Base-by-base conservation (phyloP, 2,797 vertebrate species). In the Cercopithecus diana region DNA sequence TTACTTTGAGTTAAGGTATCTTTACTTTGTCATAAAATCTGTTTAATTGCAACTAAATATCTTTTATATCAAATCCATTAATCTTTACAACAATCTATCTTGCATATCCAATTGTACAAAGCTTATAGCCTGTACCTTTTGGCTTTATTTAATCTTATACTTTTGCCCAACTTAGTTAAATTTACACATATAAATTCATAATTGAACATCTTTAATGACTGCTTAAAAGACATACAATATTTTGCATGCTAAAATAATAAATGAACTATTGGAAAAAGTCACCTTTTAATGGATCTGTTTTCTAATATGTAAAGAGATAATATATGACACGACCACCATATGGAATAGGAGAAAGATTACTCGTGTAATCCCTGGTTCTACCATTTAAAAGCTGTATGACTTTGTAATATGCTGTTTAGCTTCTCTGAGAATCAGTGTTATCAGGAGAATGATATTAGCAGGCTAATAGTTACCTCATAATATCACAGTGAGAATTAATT, bases 11-110 rank as follows among this genome's bases (percentile, higher is more conserved):
- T 67, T 61, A 55, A 48, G n/a, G 5, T 75, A 95, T 26, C 4
- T 96, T 93, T 95, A n/a, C 28, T 98, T 96, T 86, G 43, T 55
- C 81, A 97, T 12, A 88, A 90, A 95, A 7, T 30, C 41, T 72
- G 41, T 64, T 97, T 92, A 14, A 43, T 8, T 94, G 72, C 7
- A 80, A 96, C 17, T 61, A 95, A 88, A 81, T 57, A 52, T 61
- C 28, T 75, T 81, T 79, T 72, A n/a, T 39, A 75, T 77, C 8
- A 87, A 88, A 33, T 43, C 15, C 26, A 93, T 81, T 76, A 61
- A 58, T 75, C 30, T 79, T 85, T 80, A 86, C 4, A 89, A 83
- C 1, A 36, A 88, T 58, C 58, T 79, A 15, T 70, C 36, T 58
- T 64, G 41, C 30, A 48, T 73, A 93, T 36, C 20, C 11, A 90